These are phyloP conservation scores for Cryptus viduatorius DNA, from an alignment of 2,888 invertebrate genomes.

Conservation along the genomic window DNA sequence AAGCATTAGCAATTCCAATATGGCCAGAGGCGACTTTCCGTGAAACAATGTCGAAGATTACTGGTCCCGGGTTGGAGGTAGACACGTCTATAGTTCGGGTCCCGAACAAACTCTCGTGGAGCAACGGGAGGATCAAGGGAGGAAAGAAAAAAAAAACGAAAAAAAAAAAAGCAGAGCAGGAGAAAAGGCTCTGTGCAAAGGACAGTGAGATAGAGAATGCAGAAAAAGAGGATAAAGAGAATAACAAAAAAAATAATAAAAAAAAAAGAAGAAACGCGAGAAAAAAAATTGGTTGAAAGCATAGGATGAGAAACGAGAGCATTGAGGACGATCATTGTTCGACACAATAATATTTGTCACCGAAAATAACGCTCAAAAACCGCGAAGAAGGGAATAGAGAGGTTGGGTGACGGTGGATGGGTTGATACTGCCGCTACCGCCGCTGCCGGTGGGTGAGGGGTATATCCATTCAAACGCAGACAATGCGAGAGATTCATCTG, in stretches of 20 bases:
- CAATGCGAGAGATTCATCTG: slow-evolving; percentile 82
- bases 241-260: slow-evolving; percentile 37
- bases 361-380: slow-evolving; percentile 82
- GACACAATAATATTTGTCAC: slow-evolving; percentile 84
- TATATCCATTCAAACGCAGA: slow-evolving; percentile 69
- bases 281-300: slow-evolving; percentile 54
- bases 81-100: slow-evolving; percentile 46
- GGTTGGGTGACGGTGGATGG: slow-evolving; percentile 57
- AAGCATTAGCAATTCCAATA: slow-evolving; percentile 82
- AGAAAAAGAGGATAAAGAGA: slow-evolving; percentile 12
- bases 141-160: slow-evolving; percentile 34
- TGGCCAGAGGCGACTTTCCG: slow-evolving; percentile 79
- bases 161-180: slow-evolving; percentile 40
- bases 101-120: slow-evolving; percentile 60
- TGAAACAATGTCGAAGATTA: slow-evolving; percentile 71
- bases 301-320: slow-evolving; percentile 70
- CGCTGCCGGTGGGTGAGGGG: slow-evolving; percentile 71
- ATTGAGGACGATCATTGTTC: slow-evolving; percentile 84
- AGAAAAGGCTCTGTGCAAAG: slow-evolving; percentile 32
- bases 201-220: slow-evolving; percentile 30
- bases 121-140: slow-evolving; percentile 59
- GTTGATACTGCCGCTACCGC: slow-evolving; percentile 48
- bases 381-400: slow-evolving; percentile 71
- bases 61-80: slow-evolving; percentile 60
- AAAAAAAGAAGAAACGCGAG: slow-evolving; percentile 37